phyloP scores from a whole-genome alignment of 2,113 vertebrate genomes.

The Albula goreensis region DNA sequence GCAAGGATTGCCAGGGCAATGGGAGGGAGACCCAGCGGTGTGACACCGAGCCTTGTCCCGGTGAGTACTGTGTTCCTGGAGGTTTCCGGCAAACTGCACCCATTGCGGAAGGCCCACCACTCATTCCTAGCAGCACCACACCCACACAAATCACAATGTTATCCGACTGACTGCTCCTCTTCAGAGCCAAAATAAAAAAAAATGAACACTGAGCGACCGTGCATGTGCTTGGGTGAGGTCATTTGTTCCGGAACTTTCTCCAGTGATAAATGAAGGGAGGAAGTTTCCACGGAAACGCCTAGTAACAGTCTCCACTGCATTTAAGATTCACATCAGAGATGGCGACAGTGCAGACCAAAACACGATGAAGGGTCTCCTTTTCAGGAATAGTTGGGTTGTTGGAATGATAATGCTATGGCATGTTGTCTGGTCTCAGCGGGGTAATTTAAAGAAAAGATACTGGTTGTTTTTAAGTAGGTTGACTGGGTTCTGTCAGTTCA shows the following conservation, averaged over 20 bases:
- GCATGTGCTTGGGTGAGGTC: constrained; percentile 34
- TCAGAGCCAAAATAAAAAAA: constrained; percentile 17
- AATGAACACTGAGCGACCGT: background rate
- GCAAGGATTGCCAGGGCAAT: constrained; percentile 77
- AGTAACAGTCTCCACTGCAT: background rate
- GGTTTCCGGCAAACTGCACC: background rate
- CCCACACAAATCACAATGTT: background rate
- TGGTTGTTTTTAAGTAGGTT: too few species aligned
- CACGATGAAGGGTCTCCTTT: background rate
- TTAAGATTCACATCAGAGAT: background rate
- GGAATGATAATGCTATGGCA: too few species aligned
- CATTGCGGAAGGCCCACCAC: background rate
- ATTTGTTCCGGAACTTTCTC: constrained; percentile 43
- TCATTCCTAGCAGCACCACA: constrained; percentile 4
- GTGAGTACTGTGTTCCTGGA: constrained; percentile 60
- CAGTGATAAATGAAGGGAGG: constrained; percentile 20
- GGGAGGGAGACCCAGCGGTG: constrained; percentile 81
- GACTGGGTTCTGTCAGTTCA: too few species aligned
- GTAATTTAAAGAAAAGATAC: too few species aligned
- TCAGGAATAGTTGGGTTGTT: too few species aligned
- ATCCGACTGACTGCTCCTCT: background rate
- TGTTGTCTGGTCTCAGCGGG: too few species aligned
- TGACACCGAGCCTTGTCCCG: constrained; percentile 75
- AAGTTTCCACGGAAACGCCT: constrained; percentile 11
- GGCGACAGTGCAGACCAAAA: background rate